A percentile compares a stretch with the other conserved stretches of the same genome.
Conservation (phyloP, 1,140 invertebrate genomes). For the Dreissena polymorpha region DNA sequence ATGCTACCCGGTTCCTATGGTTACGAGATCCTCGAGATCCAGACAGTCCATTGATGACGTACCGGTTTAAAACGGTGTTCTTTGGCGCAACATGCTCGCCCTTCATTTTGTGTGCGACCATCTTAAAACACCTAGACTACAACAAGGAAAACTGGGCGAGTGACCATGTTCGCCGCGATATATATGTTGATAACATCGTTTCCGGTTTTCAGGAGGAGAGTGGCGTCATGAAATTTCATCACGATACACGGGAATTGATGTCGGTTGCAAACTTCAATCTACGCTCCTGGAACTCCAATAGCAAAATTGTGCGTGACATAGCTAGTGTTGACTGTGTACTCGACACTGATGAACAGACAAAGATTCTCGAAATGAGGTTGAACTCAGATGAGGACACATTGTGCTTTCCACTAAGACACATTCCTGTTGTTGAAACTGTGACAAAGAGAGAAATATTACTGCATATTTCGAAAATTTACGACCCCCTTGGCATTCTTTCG, state of each 20-base stretch:
- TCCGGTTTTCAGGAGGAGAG: not conserved
- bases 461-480: not conserved
- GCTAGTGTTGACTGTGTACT: conserved; percentile 1
- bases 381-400: not conserved
- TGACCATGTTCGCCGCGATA: not conserved
- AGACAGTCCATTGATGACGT: too few relatives aligned
- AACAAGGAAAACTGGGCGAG: not conserved
- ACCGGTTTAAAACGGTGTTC: too few relatives aligned
- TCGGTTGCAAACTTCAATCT: not conserved
- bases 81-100: too few relatives aligned
- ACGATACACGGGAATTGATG: not conserved
- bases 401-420: not conserved
- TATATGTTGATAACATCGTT: not conserved
- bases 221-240: not conserved
- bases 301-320: not conserved
- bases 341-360: not conserved
- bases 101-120: too few relatives aligned
- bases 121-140: too few relatives aligned
- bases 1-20: conserved; percentile 15
- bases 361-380: not conserved
- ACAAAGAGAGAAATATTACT: not conserved
- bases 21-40: not conserved
- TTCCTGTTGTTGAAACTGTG: not conserved
- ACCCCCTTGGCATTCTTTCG: not conserved
- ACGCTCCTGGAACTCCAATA: conserved; percentile 4